These are phyloP conservation scores for Pocillopora meandrina DNA, from an alignment of 92 coral and sea anemone species.

Conservation along the genomic window DNA sequence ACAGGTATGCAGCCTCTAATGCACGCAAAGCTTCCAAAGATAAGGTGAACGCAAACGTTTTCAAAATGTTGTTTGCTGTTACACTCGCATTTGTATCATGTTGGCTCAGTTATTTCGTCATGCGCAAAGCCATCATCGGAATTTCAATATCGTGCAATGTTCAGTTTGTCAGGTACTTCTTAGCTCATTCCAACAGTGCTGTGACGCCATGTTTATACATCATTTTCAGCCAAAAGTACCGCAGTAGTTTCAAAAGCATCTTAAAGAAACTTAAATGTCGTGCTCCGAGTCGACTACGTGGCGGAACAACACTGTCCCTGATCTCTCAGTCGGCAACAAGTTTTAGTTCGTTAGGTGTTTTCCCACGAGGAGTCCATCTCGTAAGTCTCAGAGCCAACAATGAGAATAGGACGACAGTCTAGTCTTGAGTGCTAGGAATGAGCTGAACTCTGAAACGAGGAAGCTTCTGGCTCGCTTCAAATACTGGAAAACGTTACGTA, in stretches of 20 bases:
- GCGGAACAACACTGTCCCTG: background rate
- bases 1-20: background rate
- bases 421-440: background rate
- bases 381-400: background rate
- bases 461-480: background rate
- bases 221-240: constrained; percentile 65
- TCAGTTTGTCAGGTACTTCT: constrained; percentile 15
- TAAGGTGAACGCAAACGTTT: constrained; percentile 9
- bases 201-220: constrained; percentile 66
- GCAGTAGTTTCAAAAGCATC: constrained; percentile 46
- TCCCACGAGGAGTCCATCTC: background rate
- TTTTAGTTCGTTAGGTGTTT: background rate
- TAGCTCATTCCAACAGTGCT: constrained; percentile 41
- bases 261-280: background rate
- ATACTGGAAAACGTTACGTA: too few species aligned
- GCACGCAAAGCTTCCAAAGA: background rate
- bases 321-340: background rate
- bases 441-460: too few species aligned
- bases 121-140: constrained; percentile 5
- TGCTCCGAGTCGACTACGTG: background rate
- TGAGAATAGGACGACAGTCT: background rate
- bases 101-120: constrained; percentile 20
- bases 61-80: constrained; percentile 17
- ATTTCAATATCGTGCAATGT: constrained; percentile 7
- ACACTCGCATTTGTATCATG: constrained; percentile 17